Conservation (phyloP, 2,113 vertebrate species). For the Athene noctua region DNA sequence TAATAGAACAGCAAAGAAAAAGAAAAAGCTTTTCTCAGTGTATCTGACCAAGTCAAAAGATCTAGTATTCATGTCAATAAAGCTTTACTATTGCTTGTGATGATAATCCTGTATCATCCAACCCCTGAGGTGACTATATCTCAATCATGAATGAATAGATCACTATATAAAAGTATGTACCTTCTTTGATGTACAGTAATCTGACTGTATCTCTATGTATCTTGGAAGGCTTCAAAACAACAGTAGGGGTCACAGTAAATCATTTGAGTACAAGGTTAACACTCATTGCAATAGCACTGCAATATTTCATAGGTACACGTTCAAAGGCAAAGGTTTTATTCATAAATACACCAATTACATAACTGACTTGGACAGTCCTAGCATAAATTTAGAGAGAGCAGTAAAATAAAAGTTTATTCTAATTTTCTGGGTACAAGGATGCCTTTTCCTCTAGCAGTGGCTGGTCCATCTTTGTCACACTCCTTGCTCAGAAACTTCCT, state of each 20-base stretch:
- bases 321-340: not conserved
- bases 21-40: not conserved
- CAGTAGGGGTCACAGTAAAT: not conserved
- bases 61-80: not conserved
- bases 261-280: not conserved
- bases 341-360: not conserved
- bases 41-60: conserved; percentile 13
- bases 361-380: not conserved
- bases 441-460: not conserved
- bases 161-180: not conserved
- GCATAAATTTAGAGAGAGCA: not conserved
- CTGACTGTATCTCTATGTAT: not conserved
- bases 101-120: conserved; percentile 1
- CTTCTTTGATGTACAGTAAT: not conserved
- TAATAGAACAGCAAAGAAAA: not conserved
- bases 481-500: not conserved
- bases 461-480: not conserved
- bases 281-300: not conserved
- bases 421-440: not conserved
- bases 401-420: not conserved
- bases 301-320: not conserved
- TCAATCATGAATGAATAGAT: not conserved
- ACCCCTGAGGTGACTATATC: not conserved
- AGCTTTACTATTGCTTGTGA: not conserved
- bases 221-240: not conserved